Evolutionary conservation across 92 coral and sea anemone species (phyloP).

Genomic region (Siderastrea siderea): DNA sequence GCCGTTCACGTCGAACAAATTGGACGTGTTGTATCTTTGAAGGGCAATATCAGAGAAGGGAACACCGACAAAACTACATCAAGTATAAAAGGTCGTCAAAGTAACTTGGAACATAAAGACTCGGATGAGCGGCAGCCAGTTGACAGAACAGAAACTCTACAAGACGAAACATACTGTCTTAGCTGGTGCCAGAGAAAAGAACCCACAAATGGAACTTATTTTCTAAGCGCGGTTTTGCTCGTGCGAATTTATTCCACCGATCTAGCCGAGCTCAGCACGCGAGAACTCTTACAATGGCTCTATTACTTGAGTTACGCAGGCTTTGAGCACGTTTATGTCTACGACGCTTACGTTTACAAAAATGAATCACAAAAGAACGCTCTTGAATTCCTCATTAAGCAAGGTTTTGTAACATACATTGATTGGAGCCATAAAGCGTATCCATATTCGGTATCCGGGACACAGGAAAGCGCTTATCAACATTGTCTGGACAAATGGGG

Average conservation of each 20-base stretch:
- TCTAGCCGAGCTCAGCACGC: constrained; percentile 62
- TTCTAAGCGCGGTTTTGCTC: constrained; percentile 70
- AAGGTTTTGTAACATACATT: constrained; percentile 71
- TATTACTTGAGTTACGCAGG: constrained; percentile 76
- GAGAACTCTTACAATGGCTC: constrained; percentile 78
- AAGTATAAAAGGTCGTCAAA: not conserved
- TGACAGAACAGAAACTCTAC: not conserved
- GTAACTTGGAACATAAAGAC: not conserved
- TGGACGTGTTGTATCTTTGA: not conserved
- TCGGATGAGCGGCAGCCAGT: not conserved
- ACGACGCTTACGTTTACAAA: constrained; percentile 72
- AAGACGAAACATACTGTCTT: constrained; percentile 13
- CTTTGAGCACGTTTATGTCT: constrained; percentile 75
- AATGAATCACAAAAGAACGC: constrained; percentile 75
- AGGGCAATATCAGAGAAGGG: not conserved
- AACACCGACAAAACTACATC: not conserved
- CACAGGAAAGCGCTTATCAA: constrained; percentile 76
- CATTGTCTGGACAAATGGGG: constrained; percentile 50
- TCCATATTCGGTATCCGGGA: constrained; percentile 62
- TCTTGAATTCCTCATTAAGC: constrained; percentile 53
- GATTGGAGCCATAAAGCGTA: constrained; percentile 74
- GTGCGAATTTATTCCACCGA: constrained; percentile 73
- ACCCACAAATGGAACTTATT: constrained; percentile 35
- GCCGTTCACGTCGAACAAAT: not conserved
- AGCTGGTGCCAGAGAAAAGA: constrained; percentile 74